These are phyloP conservation scores for Oncorhynchus keta DNA, from an alignment of 2,113 vertebrate species.

Conservation along the genomic window DNA sequence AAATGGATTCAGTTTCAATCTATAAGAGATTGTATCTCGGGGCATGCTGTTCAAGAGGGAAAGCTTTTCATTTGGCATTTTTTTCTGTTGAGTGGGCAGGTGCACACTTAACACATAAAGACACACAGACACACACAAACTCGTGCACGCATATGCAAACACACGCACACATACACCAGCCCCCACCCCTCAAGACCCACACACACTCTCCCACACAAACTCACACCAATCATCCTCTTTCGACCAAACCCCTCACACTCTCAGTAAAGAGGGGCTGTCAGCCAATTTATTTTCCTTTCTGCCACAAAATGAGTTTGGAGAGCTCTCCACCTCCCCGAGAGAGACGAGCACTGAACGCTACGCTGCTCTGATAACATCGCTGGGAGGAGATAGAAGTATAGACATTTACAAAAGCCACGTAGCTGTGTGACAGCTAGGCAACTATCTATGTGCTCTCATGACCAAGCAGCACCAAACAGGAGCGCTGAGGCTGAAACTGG, in stretches of 20 bases:
- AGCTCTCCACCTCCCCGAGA: conserved; percentile 18
- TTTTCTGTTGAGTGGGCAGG: not conserved
- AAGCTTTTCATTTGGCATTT: no score
- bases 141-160: no score
- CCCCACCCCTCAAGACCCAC: not conserved
- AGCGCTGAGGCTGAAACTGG: not conserved
- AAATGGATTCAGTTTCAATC: no score
- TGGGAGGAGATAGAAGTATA: conserved; percentile 4
- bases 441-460: not conserved
- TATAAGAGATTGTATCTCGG: not conserved
- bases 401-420: not conserved
- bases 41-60: not conserved
- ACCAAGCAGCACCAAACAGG: not conserved
- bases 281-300: conserved; percentile 11
- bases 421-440: not conserved
- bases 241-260: conserved; percentile 4
- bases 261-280: not conserved
- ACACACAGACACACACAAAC: no score
- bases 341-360: conserved; percentile 17
- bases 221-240: not conserved
- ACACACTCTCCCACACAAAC: not conserved
- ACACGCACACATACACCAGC: not conserved
- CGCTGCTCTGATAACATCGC: conserved; percentile 40
- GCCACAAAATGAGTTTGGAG: conserved; percentile 43
- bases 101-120: not conserved